phyloP scores from a whole-genome alignment of 2,113 vertebrate genomes.

The Apteryx mantelli region DNA sequence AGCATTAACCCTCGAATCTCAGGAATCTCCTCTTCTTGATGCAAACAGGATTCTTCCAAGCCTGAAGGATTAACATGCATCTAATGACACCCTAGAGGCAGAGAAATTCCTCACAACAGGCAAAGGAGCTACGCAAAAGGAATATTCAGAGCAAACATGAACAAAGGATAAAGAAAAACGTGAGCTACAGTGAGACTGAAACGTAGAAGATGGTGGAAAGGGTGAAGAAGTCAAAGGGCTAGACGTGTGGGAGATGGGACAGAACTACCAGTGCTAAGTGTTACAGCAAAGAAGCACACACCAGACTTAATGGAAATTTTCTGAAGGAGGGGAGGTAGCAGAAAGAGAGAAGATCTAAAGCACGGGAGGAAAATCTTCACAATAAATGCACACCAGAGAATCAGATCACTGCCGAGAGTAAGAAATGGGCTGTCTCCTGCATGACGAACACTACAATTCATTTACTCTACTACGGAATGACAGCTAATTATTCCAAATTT shows the following conservation, averaged over 20 bases:
- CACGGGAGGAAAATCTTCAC: neutral
- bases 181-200: neutral
- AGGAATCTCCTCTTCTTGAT: neutral
- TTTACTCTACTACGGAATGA: constrained; percentile 78
- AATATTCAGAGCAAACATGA: neutral
- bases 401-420: constrained; percentile 47
- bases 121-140: neutral
- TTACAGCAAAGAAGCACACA: neutral
- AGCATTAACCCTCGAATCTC: constrained; percentile 5
- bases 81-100: neutral
- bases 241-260: neutral
- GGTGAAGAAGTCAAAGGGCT: neutral
- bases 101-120: neutral
- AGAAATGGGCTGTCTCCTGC: constrained; percentile 76
- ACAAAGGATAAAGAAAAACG: neutral
- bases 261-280: neutral
- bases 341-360: neutral
- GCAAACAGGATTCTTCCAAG: neutral
- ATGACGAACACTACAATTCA: constrained; percentile 79
- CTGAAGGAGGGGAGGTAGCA: neutral
- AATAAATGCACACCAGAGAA: neutral
- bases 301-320: neutral
- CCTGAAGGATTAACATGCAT: neutral
- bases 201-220: neutral
- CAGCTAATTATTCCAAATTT: constrained; percentile 84